Conservation (phyloP, 2,797 vertebrate species). For the Xyrichtys novacula region DNA sequence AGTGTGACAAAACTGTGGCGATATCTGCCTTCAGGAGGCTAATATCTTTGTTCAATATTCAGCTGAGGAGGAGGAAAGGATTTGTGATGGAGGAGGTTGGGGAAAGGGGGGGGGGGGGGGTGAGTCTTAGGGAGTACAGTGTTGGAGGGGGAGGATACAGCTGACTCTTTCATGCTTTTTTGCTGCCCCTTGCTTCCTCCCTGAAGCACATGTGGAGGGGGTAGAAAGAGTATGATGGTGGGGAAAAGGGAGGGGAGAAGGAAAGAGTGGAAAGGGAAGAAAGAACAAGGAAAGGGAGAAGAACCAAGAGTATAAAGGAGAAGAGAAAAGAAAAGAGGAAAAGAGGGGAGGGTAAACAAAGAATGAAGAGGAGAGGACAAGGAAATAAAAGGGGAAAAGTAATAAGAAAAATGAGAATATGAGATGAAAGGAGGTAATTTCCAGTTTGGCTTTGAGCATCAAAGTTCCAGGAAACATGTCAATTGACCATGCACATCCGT, state of each 20-base stretch:
- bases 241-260: conserved; percentile 20
- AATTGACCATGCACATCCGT: conserved; percentile 53
- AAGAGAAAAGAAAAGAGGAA: neutral
- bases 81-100: conserved; percentile 50
- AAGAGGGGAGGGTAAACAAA: neutral
- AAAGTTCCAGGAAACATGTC: conserved; percentile 61
- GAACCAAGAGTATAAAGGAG: neutral
- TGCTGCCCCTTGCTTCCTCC: conserved; percentile 36
- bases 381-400: neutral
- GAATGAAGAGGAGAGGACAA: neutral
- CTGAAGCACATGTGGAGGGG: conserved; percentile 37
- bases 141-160: conserved; percentile 63
- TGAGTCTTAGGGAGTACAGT: conserved; percentile 56
- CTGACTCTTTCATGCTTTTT: conserved; percentile 49
- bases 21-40: conserved; percentile 48
- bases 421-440: conserved; percentile 11
- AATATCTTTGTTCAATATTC: conserved; percentile 73
- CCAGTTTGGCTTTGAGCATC: conserved; percentile 23
- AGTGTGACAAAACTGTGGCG: conserved; percentile 42
- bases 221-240: conserved; percentile 14
- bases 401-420: neutral
- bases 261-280: neutral
- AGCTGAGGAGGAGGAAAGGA: conserved; percentile 50
- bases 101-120: neutral
- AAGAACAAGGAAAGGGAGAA: neutral